Evolutionary conservation across 2,797 vertebrate genomes (phyloP).

Genomic region (Sphenodon punctatus): DNA sequence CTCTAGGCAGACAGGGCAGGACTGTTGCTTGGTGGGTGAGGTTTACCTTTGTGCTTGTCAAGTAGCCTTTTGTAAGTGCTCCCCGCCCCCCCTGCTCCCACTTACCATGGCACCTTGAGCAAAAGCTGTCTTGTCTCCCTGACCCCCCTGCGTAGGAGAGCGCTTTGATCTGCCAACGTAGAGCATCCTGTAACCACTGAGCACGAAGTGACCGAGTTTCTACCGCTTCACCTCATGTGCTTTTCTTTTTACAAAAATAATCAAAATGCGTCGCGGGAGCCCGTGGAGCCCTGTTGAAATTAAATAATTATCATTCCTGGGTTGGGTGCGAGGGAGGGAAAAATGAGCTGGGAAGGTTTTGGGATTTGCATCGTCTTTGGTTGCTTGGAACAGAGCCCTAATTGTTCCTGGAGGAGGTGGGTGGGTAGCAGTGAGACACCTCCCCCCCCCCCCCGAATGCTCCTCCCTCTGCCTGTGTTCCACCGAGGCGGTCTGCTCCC

Average conservation of each 20-base stretch:
- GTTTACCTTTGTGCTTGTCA: neutral
- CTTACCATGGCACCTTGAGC: neutral
- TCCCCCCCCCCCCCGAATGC: neutral
- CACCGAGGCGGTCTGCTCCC: neutral
- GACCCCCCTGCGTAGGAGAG: neutral
- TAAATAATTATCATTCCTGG: too few species aligned
- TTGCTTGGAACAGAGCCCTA: neutral
- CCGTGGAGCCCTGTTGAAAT: neutral
- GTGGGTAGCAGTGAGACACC: neutral
- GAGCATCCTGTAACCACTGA: neutral
- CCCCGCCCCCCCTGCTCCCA: neutral
- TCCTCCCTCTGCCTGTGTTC: fast-evolving
- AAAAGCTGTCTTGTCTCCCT: neutral
- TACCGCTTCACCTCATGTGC: neutral
- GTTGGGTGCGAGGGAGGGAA: neutral
- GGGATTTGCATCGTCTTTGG: fast-evolving
- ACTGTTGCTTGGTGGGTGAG: neutral
- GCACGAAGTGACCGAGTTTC: neutral
- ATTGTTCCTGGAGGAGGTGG: neutral
- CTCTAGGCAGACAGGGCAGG: neutral
- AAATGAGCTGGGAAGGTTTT: neutral
- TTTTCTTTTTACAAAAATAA: neutral
- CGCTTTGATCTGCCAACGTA: slow-evolving; percentile 3
- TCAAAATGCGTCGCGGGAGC: neutral
- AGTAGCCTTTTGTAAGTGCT: neutral